Percentiles rank a stretch among this genome's conserved stretches.
phyloP scores from a whole-genome alignment of 2,888 invertebrate genomes.

The Ellobium chinense region DNA sequence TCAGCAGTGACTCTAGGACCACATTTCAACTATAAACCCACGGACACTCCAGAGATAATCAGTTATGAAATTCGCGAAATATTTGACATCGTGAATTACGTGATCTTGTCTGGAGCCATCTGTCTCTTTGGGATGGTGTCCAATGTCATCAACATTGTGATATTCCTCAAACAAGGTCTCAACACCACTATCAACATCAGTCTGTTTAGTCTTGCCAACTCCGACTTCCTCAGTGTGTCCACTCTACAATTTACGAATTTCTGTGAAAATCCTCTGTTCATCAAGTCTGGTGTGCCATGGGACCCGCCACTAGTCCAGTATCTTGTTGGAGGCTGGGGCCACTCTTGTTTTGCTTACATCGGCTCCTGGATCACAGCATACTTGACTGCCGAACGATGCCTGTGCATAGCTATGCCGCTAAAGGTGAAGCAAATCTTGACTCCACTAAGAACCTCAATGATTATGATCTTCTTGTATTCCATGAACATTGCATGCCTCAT shows the following conservation, averaged over 20 bases:
- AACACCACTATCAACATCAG: neutral
- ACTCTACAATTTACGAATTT: neutral
- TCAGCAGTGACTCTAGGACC: too few species aligned
- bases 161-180: neutral
- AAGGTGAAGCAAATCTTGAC: conserved; percentile 13
- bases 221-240: neutral
- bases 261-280: neutral
- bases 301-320: neutral
- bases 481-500: neutral
- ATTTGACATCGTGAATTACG: neutral
- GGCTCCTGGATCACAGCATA: conserved; percentile 6
- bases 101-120: neutral
- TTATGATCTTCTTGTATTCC: neutral
- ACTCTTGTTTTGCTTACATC: neutral
- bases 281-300: neutral
- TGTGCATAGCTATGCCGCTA: neutral
- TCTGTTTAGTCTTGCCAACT: neutral
- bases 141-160: neutral
- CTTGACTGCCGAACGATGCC: conserved; percentile 2
- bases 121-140: neutral
- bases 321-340: neutral
- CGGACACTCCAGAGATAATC: too few species aligned
- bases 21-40: too few species aligned
- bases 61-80: too few species aligned
- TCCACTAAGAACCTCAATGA: neutral